These are phyloP conservation scores for Tuberolachnus salignus DNA, from an alignment of 2,888 invertebrate species.

Conservation along the genomic window DNA sequence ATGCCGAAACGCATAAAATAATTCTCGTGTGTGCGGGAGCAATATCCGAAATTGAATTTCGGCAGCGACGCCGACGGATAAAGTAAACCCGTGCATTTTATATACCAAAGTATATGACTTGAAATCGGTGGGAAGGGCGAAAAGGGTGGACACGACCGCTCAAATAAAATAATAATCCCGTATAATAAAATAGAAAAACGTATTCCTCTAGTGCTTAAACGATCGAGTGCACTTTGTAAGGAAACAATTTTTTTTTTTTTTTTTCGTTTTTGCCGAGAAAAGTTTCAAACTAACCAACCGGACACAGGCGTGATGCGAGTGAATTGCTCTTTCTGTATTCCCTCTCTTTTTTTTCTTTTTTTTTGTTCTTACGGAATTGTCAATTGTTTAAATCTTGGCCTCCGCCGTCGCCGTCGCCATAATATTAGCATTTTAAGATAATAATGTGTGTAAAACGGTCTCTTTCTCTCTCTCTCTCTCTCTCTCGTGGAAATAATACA, in stretches of 20 bases:
- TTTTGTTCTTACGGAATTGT: no score
- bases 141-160: background rate
- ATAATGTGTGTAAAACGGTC: no score
- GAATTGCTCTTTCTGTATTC: constrained; percentile 25
- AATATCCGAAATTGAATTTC: constrained; percentile 43
- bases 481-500: no score
- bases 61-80: background rate
- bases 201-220: background rate
- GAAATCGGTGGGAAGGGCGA: no score
- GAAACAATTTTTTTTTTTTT: constrained; percentile 18
- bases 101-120: no score
- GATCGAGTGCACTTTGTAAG: constrained; percentile 36
- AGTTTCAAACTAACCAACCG: constrained; percentile 15
- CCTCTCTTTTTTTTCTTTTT: no score
- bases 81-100: background rate
- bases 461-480: no score
- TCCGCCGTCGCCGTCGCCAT: no score
- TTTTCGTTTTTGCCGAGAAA: background rate
- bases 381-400: no score
- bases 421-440: no score
- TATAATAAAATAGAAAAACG: constrained; percentile 1
- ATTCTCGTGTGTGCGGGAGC: background rate
- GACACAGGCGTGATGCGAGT: constrained; percentile 4
- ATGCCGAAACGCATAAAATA: no score
- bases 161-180: constrained; percentile 16